Evolutionary conservation across 2,113 vertebrate species (phyloP), one percentile per base, ranked within the genome.

Genomic region (Calidris pugnax): DNA sequence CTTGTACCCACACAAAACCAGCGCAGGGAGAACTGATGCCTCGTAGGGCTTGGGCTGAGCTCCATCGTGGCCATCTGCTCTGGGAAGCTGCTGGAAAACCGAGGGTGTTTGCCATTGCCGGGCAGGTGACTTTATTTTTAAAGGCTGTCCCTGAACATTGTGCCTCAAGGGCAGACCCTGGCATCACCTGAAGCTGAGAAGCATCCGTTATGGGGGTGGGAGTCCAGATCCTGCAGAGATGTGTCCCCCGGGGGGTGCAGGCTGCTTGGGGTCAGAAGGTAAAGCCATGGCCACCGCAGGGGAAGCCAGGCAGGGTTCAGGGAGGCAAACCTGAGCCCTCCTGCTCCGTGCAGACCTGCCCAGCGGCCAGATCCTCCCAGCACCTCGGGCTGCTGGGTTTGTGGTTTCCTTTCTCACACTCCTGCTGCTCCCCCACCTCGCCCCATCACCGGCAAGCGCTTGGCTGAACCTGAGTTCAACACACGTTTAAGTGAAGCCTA

Each of bases 391-490:
- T 92, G 73, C 48, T 43, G 56, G 27, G 45, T 51, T 67, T 95
- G 91, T 66, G 85, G 89, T 80, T 93, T 92, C 69, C 51, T 91
- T 95, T 91, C 82, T 94, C 64, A 85, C 60, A 24, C 66, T 88
- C 35, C n/a, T 6, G 21, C 63, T 56, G 47, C 37, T 84, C 47
- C 32, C 45, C 23, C 83, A 77, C 55, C 75, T 71, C 4, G 0
- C 43, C 67, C 26, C 41, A 16, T 28, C 64, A 32, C 68, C 64
- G 60, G 8, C 48, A 69, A 37, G 33, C 6, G 3, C 71, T 76
- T 28, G 67, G 57, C 59, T 69, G 19, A 66, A 11, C 45, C 39
- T 1, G 50, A 74, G 50, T 66, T 86, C 43, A 66, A 53, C 24
- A 17, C 35, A 22, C 17, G 0, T 5, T n/a, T 41, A 55, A 59